A percentile compares a stretch with the other conserved stretches of the same genome.
Conservation (phyloP, 2,888 invertebrate species). For the Drosophila heteroneura region DNA sequence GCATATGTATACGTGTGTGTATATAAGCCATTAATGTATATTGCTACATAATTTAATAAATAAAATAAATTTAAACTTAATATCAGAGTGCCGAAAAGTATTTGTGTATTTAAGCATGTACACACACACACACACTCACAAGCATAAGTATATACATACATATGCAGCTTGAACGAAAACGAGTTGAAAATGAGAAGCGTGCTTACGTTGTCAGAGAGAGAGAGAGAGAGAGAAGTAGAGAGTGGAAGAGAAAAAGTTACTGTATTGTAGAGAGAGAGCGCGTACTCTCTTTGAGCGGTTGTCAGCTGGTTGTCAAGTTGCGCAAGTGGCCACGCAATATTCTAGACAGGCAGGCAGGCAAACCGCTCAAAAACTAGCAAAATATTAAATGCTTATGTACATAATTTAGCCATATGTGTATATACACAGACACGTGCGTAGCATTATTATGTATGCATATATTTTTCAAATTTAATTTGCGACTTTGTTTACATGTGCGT, state of each 20-base stretch:
- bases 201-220: constrained; percentile 42
- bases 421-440: constrained; percentile 4
- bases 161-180: constrained; percentile 27
- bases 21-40: constrained; percentile 1
- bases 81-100: constrained; percentile 12
- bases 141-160: constrained; percentile 7
- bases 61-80: constrained; percentile 19
- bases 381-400: constrained; percentile 19
- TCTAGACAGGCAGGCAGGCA: constrained; percentile 30
- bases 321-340: constrained; percentile 69
- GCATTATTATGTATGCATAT: background rate
- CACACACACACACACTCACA: background rate
- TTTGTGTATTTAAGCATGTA: constrained; percentile 7
- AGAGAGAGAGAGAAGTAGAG: constrained; percentile 29
- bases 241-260: constrained; percentile 28
- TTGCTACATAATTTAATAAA: constrained; percentile 24
- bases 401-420: constrained; percentile 11
- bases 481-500: constrained; percentile 48
- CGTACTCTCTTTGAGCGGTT: constrained; percentile 15
- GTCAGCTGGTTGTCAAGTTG: constrained; percentile 73
- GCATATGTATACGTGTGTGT: background rate
- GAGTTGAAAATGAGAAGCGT: constrained; percentile 43
- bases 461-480: constrained; percentile 18
- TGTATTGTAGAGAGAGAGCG: constrained; percentile 25
- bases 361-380: constrained; percentile 23